phyloP scores from a whole-genome alignment of 2,797 vertebrate genomes.

The Tragopan temminckii region DNA sequence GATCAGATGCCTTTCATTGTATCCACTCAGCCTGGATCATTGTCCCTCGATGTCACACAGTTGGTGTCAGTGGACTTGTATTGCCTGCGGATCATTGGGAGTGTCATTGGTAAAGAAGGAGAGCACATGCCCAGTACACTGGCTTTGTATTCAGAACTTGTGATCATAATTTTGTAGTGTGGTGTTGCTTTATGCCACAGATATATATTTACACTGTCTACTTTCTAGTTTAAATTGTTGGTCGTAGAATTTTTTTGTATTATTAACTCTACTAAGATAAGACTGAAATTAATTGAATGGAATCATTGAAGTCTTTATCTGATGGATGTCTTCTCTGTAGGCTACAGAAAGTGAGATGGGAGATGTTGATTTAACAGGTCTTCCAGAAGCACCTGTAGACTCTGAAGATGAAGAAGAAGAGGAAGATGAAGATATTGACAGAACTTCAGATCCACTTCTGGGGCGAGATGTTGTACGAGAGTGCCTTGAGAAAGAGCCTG shows the following conservation, averaged over 20 bases:
- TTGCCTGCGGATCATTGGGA: not conserved
- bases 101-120: not conserved
- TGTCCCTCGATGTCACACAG: not conserved
- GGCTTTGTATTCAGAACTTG: not conserved
- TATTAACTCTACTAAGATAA: not conserved
- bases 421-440: constrained; percentile 96
- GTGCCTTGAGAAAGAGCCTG: constrained; percentile 96
- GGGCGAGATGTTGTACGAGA: constrained; percentile 94
- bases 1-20: not conserved
- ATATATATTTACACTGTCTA: not conserved
- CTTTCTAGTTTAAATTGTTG: not conserved
- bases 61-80: not conserved
- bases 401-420: constrained; percentile 98
- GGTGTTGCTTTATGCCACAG: not conserved
- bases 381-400: constrained; percentile 96
- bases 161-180: rapidly evolving
- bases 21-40: not conserved
- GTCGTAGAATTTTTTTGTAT: not conserved
- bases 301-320: not conserved
- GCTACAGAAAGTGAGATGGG: constrained; percentile 97
- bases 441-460: constrained; percentile 90
- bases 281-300: not conserved
- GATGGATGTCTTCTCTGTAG: constrained; percentile 77
- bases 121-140: not conserved
- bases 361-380: constrained; percentile 95